These are phyloP conservation scores for Neocrepidodera transversa DNA, from an alignment of 2,888 invertebrate species.

Conservation along the genomic window DNA sequence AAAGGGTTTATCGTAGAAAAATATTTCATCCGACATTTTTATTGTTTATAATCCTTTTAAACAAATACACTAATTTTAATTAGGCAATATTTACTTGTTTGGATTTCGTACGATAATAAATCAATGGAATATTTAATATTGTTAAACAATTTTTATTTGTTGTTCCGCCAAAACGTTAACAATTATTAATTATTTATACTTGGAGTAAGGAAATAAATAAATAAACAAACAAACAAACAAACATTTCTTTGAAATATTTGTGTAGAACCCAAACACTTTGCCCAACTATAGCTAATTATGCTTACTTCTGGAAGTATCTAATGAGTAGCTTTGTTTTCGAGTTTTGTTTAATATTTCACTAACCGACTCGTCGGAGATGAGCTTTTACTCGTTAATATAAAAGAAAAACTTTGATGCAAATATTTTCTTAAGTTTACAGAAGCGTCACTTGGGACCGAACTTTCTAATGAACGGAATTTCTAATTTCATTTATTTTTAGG, in stretches of 20 bases:
- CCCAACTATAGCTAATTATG: constrained; percentile 5
- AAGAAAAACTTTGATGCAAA: constrained; percentile 11
- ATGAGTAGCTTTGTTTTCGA: constrained; percentile 10
- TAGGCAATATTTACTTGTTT: too few relatives aligned
- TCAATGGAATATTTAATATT: too few relatives aligned
- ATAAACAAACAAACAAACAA: too few relatives aligned
- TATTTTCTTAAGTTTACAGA: neutral
- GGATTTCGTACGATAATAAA: too few relatives aligned
- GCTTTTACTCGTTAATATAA: constrained; percentile 6
- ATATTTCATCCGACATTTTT: too few relatives aligned
- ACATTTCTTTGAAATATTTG: constrained; percentile 1
- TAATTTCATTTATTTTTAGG: neutral
- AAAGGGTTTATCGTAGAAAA: too few relatives aligned
- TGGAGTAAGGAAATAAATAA: too few relatives aligned
- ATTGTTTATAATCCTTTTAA: too few relatives aligned
- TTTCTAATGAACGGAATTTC: neutral
- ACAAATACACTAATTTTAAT: too few relatives aligned
- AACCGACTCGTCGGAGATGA: constrained; percentile 3
- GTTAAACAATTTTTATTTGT: too few relatives aligned
- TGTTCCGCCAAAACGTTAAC: too few relatives aligned
- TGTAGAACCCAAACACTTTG: neutral
- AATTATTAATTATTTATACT: too few relatives aligned
- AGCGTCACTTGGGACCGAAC: neutral
- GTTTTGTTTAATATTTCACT: constrained; percentile 11
- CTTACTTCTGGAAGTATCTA: constrained; percentile 7